A percentile compares a stretch with the other conserved stretches of the same genome.
These are phyloP conservation scores for Lagria hirta DNA, from an alignment of 2,888 invertebrate species.

Conservation along the genomic window DNA sequence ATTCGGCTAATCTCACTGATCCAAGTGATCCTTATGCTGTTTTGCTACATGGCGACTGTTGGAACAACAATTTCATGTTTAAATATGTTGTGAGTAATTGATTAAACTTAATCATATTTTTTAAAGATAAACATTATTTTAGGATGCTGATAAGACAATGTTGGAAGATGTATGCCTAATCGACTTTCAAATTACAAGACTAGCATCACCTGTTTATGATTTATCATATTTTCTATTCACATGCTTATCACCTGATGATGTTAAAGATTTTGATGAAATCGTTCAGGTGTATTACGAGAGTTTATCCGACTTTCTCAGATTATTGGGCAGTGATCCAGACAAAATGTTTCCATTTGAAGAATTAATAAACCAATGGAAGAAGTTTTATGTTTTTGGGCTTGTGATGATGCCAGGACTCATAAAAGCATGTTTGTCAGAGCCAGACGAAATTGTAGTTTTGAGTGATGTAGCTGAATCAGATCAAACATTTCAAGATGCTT, in stretches of 20 bases:
- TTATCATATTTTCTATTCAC: conserved; percentile 43
- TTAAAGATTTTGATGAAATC: conserved; percentile 38
- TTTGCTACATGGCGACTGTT: conserved; percentile 26
- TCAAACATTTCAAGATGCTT: conserved; percentile 1
- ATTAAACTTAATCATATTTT: not conserved
- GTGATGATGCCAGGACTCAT: conserved; percentile 23
- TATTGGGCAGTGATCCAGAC: conserved; percentile 39
- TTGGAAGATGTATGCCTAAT: conserved; percentile 24
- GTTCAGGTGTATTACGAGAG: conserved; percentile 40
- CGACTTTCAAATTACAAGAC: conserved; percentile 34
- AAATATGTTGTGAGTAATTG: conserved; percentile 18
- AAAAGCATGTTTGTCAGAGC: conserved; percentile 19
- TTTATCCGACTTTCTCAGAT: conserved; percentile 31
- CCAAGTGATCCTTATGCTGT: conserved; percentile 8
- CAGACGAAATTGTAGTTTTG: conserved; percentile 23
- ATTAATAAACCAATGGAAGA: conserved; percentile 34
- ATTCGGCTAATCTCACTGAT: conserved; percentile 3
- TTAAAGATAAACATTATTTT: conserved; percentile 5
- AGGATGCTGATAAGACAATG: conserved; percentile 4
- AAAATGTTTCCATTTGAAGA: conserved; percentile 39
- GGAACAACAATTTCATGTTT: conserved; percentile 27
- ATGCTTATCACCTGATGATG: conserved; percentile 33
- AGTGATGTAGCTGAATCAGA: conserved; percentile 11
- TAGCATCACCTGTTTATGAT: conserved; percentile 40
- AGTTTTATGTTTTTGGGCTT: conserved; percentile 28